These are phyloP conservation scores for Caradrina clavipalpis DNA, from an alignment of 2,888 invertebrate genomes.

Conservation along the genomic window DNA sequence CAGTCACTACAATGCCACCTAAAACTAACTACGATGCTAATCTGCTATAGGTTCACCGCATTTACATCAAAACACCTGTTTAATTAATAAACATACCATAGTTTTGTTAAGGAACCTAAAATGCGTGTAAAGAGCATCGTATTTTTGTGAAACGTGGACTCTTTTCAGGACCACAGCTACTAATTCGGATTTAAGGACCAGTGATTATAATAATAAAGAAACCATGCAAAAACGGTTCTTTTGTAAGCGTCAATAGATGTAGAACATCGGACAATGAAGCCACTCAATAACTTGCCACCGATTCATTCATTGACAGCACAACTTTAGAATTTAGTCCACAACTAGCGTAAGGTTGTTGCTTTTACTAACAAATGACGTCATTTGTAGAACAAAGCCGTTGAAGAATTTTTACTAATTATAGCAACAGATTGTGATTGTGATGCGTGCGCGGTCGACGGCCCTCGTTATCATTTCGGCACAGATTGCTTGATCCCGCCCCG, in stretches of 20 bases:
- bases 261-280: slow-evolving; percentile 28
- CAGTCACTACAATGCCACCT: slow-evolving; percentile 45
- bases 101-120: slow-evolving; percentile 4
- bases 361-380: slow-evolving; percentile 54
- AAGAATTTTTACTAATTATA: slow-evolving; percentile 71
- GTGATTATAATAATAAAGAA: slow-evolving; percentile 9
- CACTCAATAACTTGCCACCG: slow-evolving; percentile 9
- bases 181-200: background rate
- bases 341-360: slow-evolving; percentile 54
- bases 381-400: slow-evolving; percentile 55
- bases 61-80: background rate
- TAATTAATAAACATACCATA: background rate
- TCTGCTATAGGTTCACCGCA: background rate
- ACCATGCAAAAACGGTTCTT: slow-evolving; percentile 4
- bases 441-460: slow-evolving; percentile 81
- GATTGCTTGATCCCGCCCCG: slow-evolving; percentile 84
- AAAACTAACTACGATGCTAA: slow-evolving; percentile 19
- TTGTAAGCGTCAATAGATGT: slow-evolving; percentile 32
- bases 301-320: slow-evolving; percentile 25
- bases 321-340: slow-evolving; percentile 32
- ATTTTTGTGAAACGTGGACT: background rate
- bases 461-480: slow-evolving; percentile 89
- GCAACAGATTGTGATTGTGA: slow-evolving; percentile 65
- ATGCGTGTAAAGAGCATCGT: background rate
- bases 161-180: background rate